phyloP scores from a whole-genome alignment of 2,113 vertebrate genomes.

The Ellobius talpinus region DNA sequence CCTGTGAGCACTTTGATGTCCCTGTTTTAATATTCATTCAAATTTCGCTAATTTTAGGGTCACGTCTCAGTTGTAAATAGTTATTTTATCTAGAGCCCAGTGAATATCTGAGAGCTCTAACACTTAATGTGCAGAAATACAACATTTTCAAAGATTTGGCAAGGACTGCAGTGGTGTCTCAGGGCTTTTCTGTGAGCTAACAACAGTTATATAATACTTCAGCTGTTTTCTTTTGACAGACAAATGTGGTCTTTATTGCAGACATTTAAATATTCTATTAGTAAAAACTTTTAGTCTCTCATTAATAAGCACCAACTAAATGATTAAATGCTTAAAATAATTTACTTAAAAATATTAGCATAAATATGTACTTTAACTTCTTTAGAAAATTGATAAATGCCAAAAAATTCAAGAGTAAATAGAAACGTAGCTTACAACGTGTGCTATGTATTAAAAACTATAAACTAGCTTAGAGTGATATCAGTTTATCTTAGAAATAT shows the following conservation, averaged over 20 bases:
- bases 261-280: slow-evolving; percentile 39
- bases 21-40: neutral
- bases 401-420: neutral
- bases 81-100: slow-evolving; percentile 4
- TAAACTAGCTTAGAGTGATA: neutral
- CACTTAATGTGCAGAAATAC: slow-evolving; percentile 30
- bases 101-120: neutral
- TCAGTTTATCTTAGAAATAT: neutral
- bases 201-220: neutral
- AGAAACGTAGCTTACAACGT: slow-evolving; percentile 7
- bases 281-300: neutral
- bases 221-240: slow-evolving; percentile 33
- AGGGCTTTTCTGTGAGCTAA: slow-evolving; percentile 32
- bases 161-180: neutral
- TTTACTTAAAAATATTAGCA: neutral
- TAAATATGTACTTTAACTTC: slow-evolving; percentile 8
- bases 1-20: slow-evolving; percentile 31
- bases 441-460: neutral
- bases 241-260: slow-evolving; percentile 9
- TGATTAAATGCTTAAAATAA: slow-evolving; percentile 27
- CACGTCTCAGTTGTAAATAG: neutral
- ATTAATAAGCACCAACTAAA: slow-evolving; percentile 34
- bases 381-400: slow-evolving; percentile 19
- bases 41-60: slow-evolving; percentile 26
- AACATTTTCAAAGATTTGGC: neutral